phyloP scores from a whole-genome alignment of 2,888 invertebrate species.

The Sicus ferrugineus region DNA sequence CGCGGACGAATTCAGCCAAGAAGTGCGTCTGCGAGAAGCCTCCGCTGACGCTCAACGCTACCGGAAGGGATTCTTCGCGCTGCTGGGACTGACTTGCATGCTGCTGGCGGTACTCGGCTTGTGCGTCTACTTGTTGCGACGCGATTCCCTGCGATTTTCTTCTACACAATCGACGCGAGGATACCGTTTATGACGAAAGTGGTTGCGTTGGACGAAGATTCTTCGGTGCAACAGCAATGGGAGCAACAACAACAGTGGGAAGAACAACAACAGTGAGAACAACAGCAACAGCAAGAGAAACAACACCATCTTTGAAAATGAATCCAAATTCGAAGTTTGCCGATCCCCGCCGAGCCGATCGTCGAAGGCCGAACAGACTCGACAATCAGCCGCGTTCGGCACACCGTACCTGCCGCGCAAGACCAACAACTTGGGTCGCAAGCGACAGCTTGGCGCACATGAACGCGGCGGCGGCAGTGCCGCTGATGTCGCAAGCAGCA shows the following conservation, averaged over 20 bases:
- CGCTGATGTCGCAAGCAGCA: background rate
- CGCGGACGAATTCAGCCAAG: slow-evolving; percentile 49
- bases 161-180: slow-evolving; percentile 41
- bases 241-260: slow-evolving; percentile 39
- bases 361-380: background rate
- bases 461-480: background rate
- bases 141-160: slow-evolving; percentile 49
- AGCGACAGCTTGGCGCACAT: slow-evolving; percentile 22
- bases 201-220: slow-evolving; percentile 59
- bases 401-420: slow-evolving; percentile 20
- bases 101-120: slow-evolving; percentile 58
- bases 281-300: slow-evolving; percentile 31
- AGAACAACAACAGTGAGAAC: slow-evolving; percentile 35
- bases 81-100: slow-evolving; percentile 59
- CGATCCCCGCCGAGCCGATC: background rate
- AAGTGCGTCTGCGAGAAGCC: slow-evolving; percentile 54
- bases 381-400: background rate
- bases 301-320: slow-evolving; percentile 41
- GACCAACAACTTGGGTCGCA: slow-evolving; percentile 24
- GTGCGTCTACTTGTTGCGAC: slow-evolving; percentile 61
- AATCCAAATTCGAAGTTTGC: background rate
- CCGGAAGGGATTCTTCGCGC: slow-evolving; percentile 63
- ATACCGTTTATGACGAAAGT: slow-evolving; percentile 62
- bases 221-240: slow-evolving; percentile 46
- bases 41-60: slow-evolving; percentile 60